Percentiles rank a stretch among this genome's conserved stretches.
phyloP scores from a whole-genome alignment of 37 sponge, comb jelly and placozoan genomes.

The Corticium candelabrum region DNA sequence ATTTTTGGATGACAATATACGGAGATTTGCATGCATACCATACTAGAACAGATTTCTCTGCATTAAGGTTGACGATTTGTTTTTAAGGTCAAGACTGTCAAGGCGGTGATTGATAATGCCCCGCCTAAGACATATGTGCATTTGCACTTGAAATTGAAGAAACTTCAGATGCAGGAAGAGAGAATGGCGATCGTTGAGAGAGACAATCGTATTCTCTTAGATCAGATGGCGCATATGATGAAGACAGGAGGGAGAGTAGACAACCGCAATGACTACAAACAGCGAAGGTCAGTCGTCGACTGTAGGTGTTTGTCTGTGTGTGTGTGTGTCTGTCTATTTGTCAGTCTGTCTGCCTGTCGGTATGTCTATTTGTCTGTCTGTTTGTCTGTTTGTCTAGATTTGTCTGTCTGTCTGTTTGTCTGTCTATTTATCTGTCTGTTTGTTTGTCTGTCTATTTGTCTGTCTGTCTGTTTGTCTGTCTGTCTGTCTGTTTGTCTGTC shows the following conservation, averaged over 20 bases:
- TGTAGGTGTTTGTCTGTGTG: too few species aligned
- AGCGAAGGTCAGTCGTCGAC: conserved; percentile 32
- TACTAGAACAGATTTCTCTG: too few species aligned
- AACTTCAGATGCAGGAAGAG: conserved; percentile 72
- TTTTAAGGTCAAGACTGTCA: conserved; percentile 45
- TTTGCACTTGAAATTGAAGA: conserved; percentile 73
- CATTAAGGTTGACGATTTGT: too few species aligned
- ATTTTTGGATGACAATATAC: background rate
- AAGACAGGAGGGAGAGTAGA: conserved; percentile 57
- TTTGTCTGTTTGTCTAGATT: too few species aligned
- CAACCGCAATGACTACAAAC: conserved; percentile 62
- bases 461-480: too few species aligned
- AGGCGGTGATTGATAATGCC: conserved; percentile 77
- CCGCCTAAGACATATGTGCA: conserved; percentile 81
- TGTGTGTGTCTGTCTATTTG: too few species aligned
- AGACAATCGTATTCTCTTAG: conserved; percentile 76
- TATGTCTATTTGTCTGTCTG: too few species aligned
- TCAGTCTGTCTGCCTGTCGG: too few species aligned
- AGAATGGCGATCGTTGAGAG: conserved; percentile 60
- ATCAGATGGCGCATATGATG: conserved; percentile 86
- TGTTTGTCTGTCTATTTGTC: too few species aligned
- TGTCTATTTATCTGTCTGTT: too few species aligned
- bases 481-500: too few species aligned
- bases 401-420: too few species aligned
- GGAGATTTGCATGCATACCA: background rate